Base-by-base conservation (phyloP, 2,888 invertebrate genomes). In the Drosophila suboccidentalis region DNA sequence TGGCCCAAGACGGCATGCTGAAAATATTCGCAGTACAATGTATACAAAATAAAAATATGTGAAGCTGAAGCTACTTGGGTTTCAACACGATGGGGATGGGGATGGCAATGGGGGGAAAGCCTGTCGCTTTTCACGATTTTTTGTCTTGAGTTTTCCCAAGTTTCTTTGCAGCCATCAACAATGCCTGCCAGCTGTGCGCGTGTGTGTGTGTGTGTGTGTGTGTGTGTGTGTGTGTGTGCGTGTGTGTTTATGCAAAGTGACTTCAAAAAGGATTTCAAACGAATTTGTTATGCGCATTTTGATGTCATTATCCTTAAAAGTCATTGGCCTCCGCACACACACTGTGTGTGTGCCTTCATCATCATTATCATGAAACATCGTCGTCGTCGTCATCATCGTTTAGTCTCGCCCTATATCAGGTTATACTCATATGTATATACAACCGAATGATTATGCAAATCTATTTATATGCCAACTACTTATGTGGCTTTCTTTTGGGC, bases 241-340 rank as follows among this genome's bases (percentile, higher is more conserved):
- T 44, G 75, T 60, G 50, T 70, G 63, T 58, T 74, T 83, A 82
- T 80, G 80, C 78, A 80, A 87, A 83, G 70, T 78, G 78, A 69
- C 62, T 77, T 80, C 61, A 77, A 81, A 86, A 85, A 80, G 82
- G 83, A 82, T 82, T 82, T 79, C 74, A 82, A 79, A 78, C 83
- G 80, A 83, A 83, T 83, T 82, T 83, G 86, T 80, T 83, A 83
- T 83, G 82, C 86, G 80, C 86, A 83, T 86, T 83, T 86, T 83
- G 78, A 82, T 82, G 82, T 83, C 86, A 86, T 83, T 83, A 83
- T 83, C 80, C 82, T 82, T 64, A 68, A 86, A 84, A 83, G 82
- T 83, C 82, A 86, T 83, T 83, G 82, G 78, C 86, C 82, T 73
- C 41, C 46, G 47, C 54, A 38, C 38, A 36, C 36, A 26, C 34